Evolutionary conservation across 1,140 invertebrate species (phyloP).

Genomic region (Sitodiplosis mosellana): DNA sequence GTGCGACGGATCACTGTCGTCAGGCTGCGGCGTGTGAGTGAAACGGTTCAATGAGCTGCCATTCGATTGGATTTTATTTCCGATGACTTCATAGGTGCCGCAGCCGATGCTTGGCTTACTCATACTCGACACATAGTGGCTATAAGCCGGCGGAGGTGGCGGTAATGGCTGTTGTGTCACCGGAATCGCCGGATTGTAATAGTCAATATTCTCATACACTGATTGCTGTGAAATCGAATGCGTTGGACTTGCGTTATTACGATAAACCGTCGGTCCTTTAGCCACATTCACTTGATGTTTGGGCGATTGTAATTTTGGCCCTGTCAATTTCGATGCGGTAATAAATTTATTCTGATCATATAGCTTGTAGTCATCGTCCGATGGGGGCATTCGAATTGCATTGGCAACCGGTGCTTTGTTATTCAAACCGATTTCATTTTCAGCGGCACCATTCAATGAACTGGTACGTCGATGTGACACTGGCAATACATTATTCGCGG

Average conservation of each 20-base stretch:
- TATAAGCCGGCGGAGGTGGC: conserved; percentile 20
- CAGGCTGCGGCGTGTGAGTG: conserved; percentile 22
- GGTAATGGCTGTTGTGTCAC: conserved; percentile 28
- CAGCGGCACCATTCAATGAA: no score
- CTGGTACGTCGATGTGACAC: no score
- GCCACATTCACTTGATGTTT: conserved; percentile 30
- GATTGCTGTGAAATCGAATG: conserved; percentile 36
- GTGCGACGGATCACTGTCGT: conserved; percentile 24
- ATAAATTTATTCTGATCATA: neutral
- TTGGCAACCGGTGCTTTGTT: no score
- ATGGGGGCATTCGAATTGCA: neutral
- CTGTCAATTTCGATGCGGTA: neutral
- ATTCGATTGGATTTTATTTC: conserved; percentile 15
- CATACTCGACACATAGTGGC: conserved; percentile 26
- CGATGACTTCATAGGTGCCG: conserved; percentile 3
- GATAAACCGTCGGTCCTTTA: conserved; percentile 12
- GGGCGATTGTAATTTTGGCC: conserved; percentile 23
- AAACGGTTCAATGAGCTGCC: conserved; percentile 14
- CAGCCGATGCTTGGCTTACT: neutral
- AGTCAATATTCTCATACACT: conserved; percentile 67
- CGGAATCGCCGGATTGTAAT: conserved; percentile 34
- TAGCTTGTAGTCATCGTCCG: neutral
- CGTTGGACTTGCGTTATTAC: conserved; percentile 23
- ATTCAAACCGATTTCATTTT: no score
- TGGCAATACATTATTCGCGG: neutral